Evolutionary conservation across 1,140 invertebrate species (phyloP).

Genomic region (Halesus radiatus): DNA sequence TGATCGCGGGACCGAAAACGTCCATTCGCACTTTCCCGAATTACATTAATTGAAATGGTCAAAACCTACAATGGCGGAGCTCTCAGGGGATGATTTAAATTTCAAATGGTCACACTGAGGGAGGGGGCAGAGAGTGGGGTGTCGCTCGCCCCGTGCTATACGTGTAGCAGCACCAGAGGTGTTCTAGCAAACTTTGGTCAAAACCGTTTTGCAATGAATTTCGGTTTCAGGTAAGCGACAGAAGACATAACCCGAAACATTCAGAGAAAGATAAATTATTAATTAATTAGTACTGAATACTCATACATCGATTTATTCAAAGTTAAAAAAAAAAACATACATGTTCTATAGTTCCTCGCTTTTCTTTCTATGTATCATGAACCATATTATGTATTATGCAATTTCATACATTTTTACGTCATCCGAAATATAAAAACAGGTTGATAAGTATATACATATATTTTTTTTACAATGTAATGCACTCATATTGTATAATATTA

Average conservation of each 20-base stretch:
- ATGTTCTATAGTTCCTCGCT: too few relatives aligned
- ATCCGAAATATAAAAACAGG: too few relatives aligned
- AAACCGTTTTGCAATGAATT: slow-evolving; percentile 37
- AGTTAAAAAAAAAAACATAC: too few relatives aligned
- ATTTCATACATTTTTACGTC: too few relatives aligned
- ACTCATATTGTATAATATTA: too few relatives aligned
- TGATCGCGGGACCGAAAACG: slow-evolving; percentile 32
- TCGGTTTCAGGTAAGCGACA: slow-evolving; percentile 15
- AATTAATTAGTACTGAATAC: too few relatives aligned
- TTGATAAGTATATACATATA: too few relatives aligned
- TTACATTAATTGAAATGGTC: slow-evolving; percentile 54
- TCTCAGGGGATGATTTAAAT: slow-evolving; percentile 51
- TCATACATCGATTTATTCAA: too few relatives aligned
- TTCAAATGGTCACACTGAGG: slow-evolving; percentile 50
- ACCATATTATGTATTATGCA: too few relatives aligned
- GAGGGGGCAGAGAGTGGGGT: background rate
- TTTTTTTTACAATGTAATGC: too few relatives aligned
- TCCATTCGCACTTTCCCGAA: slow-evolving; percentile 35
- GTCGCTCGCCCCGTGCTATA: background rate
- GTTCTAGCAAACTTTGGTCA: slow-evolving; percentile 49
- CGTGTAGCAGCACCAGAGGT: slow-evolving; percentile 44
- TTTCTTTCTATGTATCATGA: too few relatives aligned
- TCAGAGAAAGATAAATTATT: background rate
- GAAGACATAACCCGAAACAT: background rate
- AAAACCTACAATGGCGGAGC: slow-evolving; percentile 47